Conservation (phyloP, 2,797 vertebrate species). For the Brachymystax lenok region DNA sequence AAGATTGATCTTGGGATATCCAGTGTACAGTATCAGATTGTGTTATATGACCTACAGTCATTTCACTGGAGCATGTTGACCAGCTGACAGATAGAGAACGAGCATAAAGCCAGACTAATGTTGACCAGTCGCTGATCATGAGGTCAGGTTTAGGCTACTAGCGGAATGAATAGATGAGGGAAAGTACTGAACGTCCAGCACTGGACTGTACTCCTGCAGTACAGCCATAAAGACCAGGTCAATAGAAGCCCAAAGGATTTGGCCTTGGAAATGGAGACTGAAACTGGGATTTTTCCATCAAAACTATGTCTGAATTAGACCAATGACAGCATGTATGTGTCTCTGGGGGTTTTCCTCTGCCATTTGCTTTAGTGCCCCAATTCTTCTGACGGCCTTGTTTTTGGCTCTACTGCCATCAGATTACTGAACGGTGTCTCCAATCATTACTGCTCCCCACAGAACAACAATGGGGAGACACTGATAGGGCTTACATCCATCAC, state of each 20-base stretch:
- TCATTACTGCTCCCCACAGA: constrained; percentile 64
- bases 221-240: no score
- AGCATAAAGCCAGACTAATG: neutral
- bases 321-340: constrained; percentile 62
- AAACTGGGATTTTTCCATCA: constrained; percentile 55
- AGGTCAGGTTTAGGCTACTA: constrained; percentile 3
- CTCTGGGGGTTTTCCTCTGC: constrained; percentile 65
- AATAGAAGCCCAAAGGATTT: no score
- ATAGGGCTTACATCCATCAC: constrained; percentile 40
- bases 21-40: neutral
- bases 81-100: constrained; percentile 34
- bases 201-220: constrained; percentile 38
- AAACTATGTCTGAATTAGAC: constrained; percentile 30
- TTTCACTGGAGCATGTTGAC: constrained; percentile 8
- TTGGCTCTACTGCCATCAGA: constrained; percentile 66
- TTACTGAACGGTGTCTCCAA: constrained; percentile 60
- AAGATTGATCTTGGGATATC: constrained; percentile 15
- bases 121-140: no score
- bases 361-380: constrained; percentile 69
- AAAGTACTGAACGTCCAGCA: constrained; percentile 13
- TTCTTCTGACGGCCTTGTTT: constrained; percentile 74
- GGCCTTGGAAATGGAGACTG: constrained; percentile 31
- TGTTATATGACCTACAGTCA: constrained; percentile 31
- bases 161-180: neutral
- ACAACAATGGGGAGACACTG: constrained; percentile 39